These are phyloP conservation scores for Characodon lateralis DNA, from an alignment of 2,797 vertebrate species.

Conservation along the genomic window DNA sequence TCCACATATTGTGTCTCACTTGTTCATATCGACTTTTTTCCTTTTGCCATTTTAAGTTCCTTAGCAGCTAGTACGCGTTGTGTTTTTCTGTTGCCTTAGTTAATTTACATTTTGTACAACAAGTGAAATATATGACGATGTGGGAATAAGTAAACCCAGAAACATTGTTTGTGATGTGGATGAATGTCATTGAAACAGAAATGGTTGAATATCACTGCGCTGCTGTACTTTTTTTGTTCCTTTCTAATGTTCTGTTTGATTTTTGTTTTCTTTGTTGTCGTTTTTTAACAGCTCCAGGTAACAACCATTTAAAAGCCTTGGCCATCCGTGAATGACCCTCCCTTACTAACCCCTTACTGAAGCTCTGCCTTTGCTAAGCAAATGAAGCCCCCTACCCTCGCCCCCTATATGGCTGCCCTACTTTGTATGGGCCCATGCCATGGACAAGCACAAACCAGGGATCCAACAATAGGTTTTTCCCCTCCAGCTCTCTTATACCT, in stretches of 20 bases:
- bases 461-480: conserved; percentile 84
- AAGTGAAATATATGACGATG: conserved; percentile 85
- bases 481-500: conserved; percentile 81
- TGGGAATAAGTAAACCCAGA: conserved; percentile 76
- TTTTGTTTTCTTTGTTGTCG: conserved; percentile 86
- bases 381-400: conserved; percentile 83
- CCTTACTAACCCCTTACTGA: conserved; percentile 87
- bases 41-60: conserved; percentile 72
- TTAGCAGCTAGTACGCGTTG: conserved; percentile 76
- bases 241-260: conserved; percentile 89
- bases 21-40: conserved; percentile 79
- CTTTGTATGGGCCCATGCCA: conserved; percentile 82
- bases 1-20: conserved; percentile 82
- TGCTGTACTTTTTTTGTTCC: conserved; percentile 82
- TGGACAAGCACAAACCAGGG: conserved; percentile 83
- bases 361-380: conserved; percentile 86
- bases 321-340: conserved; percentile 87
- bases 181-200: conserved; percentile 73
- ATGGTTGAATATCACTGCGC: conserved; percentile 87
- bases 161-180: conserved; percentile 80
- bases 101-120: conserved; percentile 80
- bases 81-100: conserved; percentile 80
- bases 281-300: conserved; percentile 91
- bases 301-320: conserved; percentile 90
- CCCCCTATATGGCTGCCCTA: conserved; percentile 82